Evolutionary conservation across 2,888 invertebrate genomes (phyloP), one percentile per base, ranked within the genome.

Genomic region (Willowsia nigromaculata): DNA sequence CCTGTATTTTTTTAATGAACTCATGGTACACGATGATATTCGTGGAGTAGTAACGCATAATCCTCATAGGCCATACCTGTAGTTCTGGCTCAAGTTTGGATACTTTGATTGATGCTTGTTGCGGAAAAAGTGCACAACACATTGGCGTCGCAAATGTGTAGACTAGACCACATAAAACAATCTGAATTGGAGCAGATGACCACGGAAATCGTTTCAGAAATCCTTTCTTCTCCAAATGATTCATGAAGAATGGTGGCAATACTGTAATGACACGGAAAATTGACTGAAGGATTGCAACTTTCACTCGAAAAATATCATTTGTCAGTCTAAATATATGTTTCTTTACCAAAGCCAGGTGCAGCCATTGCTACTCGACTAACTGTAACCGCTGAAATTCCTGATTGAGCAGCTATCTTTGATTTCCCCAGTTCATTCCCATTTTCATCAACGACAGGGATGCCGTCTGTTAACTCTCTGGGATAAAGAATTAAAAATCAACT

Each of bases 121-220:
- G 99, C 59, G 97, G 97, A 94, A 99, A 99, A 90, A 99, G 95
- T 6, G 99, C 99, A 94, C 99, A 99, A 93, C 98, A 98, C 91
- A 99, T 94, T 0, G 99, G 99, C 5, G 99, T 99, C 7, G 99
- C 97, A 94, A 99, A 97, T 0, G 97, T 96, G 62, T 89, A 89
- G 71, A 50, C 53, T 0, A 89, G 33, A 50, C 89, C 89, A 93
- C 96, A 95, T 87, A 96, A 94, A 0, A 95, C 93, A 30, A 97
- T 95, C 94, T 98, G 98, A 62, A 97, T 94, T 0, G 97, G 97
- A 1, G 96, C 95, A 92, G 95, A 95, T 22, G 96, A 94, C 95
- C 96, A 96, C 0, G 96, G 96, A 92, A 95, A 95, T 85, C 95
- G 94, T 88, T 94, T 94, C 0, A 97, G 93, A 13, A 95, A 94